phyloP scores from a whole-genome alignment of 37 sponge, comb jelly and placozoan genomes.

The Beroe forskalii region DNA sequence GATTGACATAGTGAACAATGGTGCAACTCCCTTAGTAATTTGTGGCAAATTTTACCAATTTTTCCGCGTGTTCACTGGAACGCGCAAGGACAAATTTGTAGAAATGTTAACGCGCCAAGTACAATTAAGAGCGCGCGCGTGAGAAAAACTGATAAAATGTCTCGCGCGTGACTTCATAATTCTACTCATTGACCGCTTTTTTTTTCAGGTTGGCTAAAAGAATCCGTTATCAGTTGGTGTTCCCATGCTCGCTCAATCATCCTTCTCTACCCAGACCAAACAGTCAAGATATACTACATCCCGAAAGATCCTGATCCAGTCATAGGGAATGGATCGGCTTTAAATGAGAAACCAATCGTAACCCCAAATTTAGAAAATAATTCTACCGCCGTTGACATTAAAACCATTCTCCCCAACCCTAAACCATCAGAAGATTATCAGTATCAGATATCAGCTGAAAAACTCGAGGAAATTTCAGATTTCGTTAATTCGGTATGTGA shows the following conservation, averaged over 20 bases:
- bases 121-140: no score
- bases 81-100: no score
- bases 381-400: background rate
- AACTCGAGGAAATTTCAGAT: conserved; percentile 27
- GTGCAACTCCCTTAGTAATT: no score
- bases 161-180: no score
- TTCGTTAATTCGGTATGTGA: conserved; percentile 26
- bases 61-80: conserved; percentile 2
- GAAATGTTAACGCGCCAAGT: no score
- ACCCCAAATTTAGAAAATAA: background rate
- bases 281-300: background rate
- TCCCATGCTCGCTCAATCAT: background rate
- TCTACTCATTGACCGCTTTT: no score
- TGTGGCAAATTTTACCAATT: no score
- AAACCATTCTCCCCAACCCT: background rate
- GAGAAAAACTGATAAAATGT: no score
- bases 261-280: background rate
- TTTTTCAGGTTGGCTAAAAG: conserved; percentile 29
- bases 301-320: background rate
- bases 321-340: no score
- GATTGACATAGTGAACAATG: no score
- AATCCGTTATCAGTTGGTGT: background rate
- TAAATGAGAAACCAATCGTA: background rate
- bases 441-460: background rate
- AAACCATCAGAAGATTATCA: background rate